phyloP scores from a whole-genome alignment of 1,140 invertebrate genomes.

The Drosophila teissieri region DNA sequence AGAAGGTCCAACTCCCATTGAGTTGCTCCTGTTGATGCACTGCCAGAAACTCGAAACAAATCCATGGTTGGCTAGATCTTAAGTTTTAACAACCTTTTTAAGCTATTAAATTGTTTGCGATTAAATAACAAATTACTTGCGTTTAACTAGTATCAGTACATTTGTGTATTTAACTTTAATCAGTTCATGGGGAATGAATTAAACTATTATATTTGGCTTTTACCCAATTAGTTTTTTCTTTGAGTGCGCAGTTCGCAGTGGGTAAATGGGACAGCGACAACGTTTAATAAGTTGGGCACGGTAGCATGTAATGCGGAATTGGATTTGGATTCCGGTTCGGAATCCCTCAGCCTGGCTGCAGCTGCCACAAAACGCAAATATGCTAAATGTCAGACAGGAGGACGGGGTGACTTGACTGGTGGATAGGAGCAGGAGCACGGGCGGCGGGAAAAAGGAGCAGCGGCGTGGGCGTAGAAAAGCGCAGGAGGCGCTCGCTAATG shows the following conservation, averaged over 20 bases:
- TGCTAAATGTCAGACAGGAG: constrained; percentile 73
- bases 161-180: too few species aligned
- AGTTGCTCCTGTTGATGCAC: constrained; percentile 13
- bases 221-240: not conserved
- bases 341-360: constrained; percentile 45
- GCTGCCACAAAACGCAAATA: constrained; percentile 81
- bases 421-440: constrained; percentile 5
- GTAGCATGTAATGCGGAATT: constrained; percentile 80
- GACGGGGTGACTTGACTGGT: constrained; percentile 31
- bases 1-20: constrained; percentile 12
- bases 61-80: too few species aligned
- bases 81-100: too few species aligned
- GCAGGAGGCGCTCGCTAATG: constrained; percentile 63
- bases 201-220: not conserved
- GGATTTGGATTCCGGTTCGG: constrained; percentile 65
- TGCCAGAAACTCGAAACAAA: not conserved
- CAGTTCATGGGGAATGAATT: too few species aligned
- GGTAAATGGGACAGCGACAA: constrained; percentile 78
- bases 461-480: constrained; percentile 45
- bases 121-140: too few species aligned
- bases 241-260: constrained; percentile 60
- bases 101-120: too few species aligned
- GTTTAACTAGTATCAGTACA: too few species aligned
- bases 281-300: constrained; percentile 80
- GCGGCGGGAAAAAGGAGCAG: not conserved